Evolutionary conservation across 2,113 vertebrate genomes (phyloP), one percentile per base, ranked within the genome.

Genomic region (Cnemophilus loriae): DNA sequence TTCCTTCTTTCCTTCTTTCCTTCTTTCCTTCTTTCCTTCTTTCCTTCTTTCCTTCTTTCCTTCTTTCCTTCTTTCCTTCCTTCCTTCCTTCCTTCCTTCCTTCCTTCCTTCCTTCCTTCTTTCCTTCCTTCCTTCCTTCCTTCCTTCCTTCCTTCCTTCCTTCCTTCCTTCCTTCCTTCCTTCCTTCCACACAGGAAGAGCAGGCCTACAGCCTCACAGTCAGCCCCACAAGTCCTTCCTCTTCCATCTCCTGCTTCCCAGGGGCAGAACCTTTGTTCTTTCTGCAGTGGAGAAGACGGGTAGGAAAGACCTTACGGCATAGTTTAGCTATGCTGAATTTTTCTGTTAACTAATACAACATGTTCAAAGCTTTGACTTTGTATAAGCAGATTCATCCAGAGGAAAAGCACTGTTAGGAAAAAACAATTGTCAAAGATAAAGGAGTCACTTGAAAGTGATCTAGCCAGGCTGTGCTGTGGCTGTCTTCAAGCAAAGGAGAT

Each of bases 341-440:
- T 93, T 56, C 84, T 41, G 90, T 87, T 97, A 97, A 97, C 96
- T 79, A 93, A 85, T 96, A 80, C 91, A 97, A 93, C 86, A 96
- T 97, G 96, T 96, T 87, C 41, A 50, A 46, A 93, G 32, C 88
- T 95, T 91, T 94, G 93, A 75, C 79, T 88, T 84, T 33, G 55
- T 67, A 56, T 91, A 95, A 94, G 91, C 92, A 95, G 89, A 94
- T 78, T 95, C 95, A 92, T 95, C 52, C 89, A 92, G 71, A 94
- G 86, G 75, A 93, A 95, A 94, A 76, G 74, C 82, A 65, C 86
- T 28, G 68, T 84, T 90, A 89, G 75, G 87, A 57, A 85, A 90
- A 94, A 93, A 71, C 94, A 91, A 74, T 78, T 87, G 81, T 71
- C 68, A 82, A 82, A 95, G 93, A 96, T 95, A 96, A 95, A 96